A percentile compares a stretch with the other conserved stretches of the same genome.
Conservation (phyloP, 2,888 invertebrate species). For the Eremobia ochroleuca region DNA sequence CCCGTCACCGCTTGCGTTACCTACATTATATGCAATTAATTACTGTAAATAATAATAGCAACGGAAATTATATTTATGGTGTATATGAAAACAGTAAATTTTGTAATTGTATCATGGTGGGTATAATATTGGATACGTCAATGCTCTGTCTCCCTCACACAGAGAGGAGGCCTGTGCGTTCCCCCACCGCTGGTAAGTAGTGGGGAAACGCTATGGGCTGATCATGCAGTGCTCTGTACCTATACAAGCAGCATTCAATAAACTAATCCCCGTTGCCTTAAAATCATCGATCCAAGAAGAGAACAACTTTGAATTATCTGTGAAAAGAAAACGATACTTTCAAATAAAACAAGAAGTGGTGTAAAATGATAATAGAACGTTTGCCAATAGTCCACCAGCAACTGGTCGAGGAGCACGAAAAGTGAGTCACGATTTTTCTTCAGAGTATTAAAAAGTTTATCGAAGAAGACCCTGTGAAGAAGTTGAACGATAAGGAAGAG, state of each 20-base stretch:
- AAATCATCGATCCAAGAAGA: not conserved
- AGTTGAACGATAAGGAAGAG: not conserved
- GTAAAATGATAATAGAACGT: not conserved
- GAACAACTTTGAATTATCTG: not conserved
- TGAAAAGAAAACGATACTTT: not conserved
- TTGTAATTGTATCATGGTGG: not conserved
- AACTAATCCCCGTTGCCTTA: not conserved
- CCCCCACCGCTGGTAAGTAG: no score
- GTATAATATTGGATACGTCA: not conserved
- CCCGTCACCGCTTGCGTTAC: conserved; percentile 36
- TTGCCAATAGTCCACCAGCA: not conserved
- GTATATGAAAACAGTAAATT: not conserved
- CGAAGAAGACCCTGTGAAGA: not conserved
- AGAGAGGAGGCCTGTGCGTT: no score
- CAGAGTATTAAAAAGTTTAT: not conserved
- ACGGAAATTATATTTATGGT: not conserved
- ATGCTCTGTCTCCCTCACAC: not conserved
- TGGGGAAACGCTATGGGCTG: no score
- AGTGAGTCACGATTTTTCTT: not conserved
- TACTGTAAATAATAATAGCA: conserved; percentile 16
- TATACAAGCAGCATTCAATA: not conserved
- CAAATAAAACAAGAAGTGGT: not conserved
- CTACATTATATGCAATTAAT: conserved; percentile 41
- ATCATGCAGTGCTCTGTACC: no score
- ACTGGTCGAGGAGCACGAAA: not conserved